Evolutionary conservation across 2,888 invertebrate genomes (phyloP).

Genomic region (Tiliacea aurago): DNA sequence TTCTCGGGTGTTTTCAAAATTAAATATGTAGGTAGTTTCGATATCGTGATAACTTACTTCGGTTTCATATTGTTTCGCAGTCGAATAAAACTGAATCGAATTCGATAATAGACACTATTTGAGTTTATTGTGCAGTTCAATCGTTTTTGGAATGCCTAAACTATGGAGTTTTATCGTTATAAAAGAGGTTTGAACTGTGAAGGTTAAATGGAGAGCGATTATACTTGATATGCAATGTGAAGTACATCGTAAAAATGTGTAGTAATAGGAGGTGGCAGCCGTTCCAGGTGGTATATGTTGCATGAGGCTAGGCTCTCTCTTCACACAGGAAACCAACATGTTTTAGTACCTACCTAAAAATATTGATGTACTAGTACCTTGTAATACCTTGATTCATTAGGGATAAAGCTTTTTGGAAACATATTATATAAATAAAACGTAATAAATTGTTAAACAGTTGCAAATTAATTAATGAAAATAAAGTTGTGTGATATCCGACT

Average conservation of each 20-base stretch:
- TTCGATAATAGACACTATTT: constrained; percentile 11
- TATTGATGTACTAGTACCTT: too few species aligned
- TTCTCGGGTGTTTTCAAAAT: constrained; percentile 3
- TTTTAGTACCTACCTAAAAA: too few species aligned
- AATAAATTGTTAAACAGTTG: too few species aligned
- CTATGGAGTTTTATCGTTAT: neutral
- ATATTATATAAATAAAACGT: too few species aligned
- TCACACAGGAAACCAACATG: too few species aligned
- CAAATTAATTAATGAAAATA: too few species aligned
- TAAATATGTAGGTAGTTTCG: constrained; percentile 1
- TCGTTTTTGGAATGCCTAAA: constrained; percentile 14
- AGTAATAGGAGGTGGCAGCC: too few species aligned
- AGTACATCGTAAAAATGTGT: constrained; percentile 17
- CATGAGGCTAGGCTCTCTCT: too few species aligned
- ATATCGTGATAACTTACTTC: neutral
- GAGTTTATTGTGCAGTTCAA: constrained; percentile 9
- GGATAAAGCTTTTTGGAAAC: too few species aligned
- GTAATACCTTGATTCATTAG: too few species aligned
- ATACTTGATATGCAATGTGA: constrained; percentile 20
- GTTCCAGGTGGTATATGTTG: too few species aligned
- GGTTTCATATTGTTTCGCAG: constrained; percentile 12
- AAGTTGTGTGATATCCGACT: too few species aligned
- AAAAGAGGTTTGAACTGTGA: constrained; percentile 15
- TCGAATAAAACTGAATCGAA: constrained; percentile 2
- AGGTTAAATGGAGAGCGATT: constrained; percentile 23